Base-by-base conservation (phyloP, 2,797 vertebrate genomes). In the Podargus strigoides region DNA sequence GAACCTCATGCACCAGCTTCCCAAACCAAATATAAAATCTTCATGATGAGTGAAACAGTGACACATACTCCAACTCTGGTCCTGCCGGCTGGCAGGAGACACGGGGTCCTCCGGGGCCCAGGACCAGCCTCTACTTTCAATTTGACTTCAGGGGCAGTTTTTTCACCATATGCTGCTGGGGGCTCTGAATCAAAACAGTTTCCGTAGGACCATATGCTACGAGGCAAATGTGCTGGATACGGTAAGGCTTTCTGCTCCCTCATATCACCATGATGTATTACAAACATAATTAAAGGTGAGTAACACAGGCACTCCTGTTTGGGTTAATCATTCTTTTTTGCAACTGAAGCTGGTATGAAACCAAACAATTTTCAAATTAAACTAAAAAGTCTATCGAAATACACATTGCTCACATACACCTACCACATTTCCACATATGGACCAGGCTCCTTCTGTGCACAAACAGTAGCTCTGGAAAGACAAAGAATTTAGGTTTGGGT, bases 21-120 rank as follows among this genome's bases (percentile, higher is more conserved):
- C 98, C 98, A 98, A 97, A 97, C 96, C 98, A 97, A 98, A 98
- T 98, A 98, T 98, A 98, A 98, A 98, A 97, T 97, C 98, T 97
- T 97, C 97, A 95, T 93, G 97, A 98, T 97, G 97, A 98, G 97
- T 98, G 98, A 98, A 98, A 97, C 90, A 93, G 95, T 98, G 98
- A 98, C 98, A 98, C 95, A 97, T 95, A 93, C 96, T 97, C 96
- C 11, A 60, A 97, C 94, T 96, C 94, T 10, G 1, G 91, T 93
- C 96, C 92, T 76, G 95, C 97, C 0, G 74, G 87, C 97, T 97
- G 96, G 94, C 96, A 92, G 97, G 91, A 91, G 89, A 96, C 58
- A 81, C 9, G 50, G 73, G 36, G 85, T 97, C 97, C 98, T 97
- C 79, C 27, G 97, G 97, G 98, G 96, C 91, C 90, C 16, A 28